Evolutionary conservation across 2,113 vertebrate species (phyloP).

Genomic region (Heterotis niloticus): DNA sequence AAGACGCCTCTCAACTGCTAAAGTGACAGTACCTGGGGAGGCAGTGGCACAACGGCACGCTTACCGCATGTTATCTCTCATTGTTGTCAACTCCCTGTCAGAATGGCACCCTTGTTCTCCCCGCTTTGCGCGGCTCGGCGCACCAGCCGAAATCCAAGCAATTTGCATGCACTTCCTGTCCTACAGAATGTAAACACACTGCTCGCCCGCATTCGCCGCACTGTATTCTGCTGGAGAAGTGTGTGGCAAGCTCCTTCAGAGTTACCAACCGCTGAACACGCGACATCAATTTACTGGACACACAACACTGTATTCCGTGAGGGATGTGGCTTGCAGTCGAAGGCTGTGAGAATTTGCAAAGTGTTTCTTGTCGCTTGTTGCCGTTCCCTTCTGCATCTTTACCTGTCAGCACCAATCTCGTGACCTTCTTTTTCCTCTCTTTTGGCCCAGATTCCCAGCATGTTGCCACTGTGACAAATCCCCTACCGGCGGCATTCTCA

Average conservation of each 20-base stretch:
- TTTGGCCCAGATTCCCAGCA: slow-evolving; percentile 77
- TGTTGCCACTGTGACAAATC: slow-evolving; percentile 74
- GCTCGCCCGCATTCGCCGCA: background rate
- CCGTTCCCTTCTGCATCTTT: background rate
- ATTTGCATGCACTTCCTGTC: slow-evolving; percentile 1
- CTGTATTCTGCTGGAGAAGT: background rate
- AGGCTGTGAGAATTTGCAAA: background rate
- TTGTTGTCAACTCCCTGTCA: background rate
- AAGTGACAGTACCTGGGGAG: background rate
- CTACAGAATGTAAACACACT: background rate
- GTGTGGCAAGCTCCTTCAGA: background rate
- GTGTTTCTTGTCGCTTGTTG: background rate
- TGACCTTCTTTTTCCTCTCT: background rate
- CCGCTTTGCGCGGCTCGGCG: background rate
- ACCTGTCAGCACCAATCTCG: background rate
- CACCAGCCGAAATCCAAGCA: background rate
- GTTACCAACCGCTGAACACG: background rate
- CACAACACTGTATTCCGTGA: background rate
- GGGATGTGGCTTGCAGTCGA: background rate
- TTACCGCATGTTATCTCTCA: slow-evolving; percentile 1
- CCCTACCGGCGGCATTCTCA: slow-evolving; percentile 68
- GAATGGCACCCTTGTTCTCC: background rate
- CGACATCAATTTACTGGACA: background rate
- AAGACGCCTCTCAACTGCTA: background rate
- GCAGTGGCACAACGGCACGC: background rate